A percentile compares a stretch with the other conserved stretches of the same genome.
Conservation (phyloP, 2,888 invertebrate genomes). For the Ectemnius cavifrons region DNA sequence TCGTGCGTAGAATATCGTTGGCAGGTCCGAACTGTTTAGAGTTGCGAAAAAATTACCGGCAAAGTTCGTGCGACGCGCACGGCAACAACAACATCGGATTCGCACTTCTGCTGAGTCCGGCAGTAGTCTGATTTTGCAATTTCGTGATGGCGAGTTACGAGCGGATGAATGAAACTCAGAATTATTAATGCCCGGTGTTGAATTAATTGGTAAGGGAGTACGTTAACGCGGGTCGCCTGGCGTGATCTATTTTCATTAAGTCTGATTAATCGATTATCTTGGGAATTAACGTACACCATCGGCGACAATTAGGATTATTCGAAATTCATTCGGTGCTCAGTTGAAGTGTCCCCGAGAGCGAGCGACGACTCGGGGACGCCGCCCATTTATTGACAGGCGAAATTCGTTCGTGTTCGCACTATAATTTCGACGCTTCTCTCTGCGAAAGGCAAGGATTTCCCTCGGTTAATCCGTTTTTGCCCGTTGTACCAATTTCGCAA, state of each 20-base stretch:
- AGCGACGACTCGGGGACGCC: too few relatives aligned
- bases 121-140: too few relatives aligned
- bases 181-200: conserved; percentile 39
- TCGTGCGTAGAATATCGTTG: too few relatives aligned
- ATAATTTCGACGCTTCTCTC: too few relatives aligned
- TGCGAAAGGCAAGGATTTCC: not conserved
- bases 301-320: conserved; percentile 14
- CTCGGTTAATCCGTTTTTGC: not conserved
- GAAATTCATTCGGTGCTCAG: not conserved
- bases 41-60: too few relatives aligned
- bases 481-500: not conserved
- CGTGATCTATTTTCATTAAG: conserved; percentile 49
- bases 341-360: too few relatives aligned
- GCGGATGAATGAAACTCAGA: conserved; percentile 40
- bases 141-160: not conserved
- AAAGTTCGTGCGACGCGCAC: too few relatives aligned
- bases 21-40: too few relatives aligned
- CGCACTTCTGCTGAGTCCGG: too few relatives aligned
- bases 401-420: too few relatives aligned
- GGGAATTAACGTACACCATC: conserved; percentile 11
- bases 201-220: conserved; percentile 43
- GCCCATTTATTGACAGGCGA: too few relatives aligned
- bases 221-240: conserved; percentile 24
- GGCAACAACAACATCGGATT: too few relatives aligned
- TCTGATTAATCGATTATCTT: conserved; percentile 44